Conservation (phyloP, 2,888 invertebrate species). For the Acanthoscelides obtectus region DNA sequence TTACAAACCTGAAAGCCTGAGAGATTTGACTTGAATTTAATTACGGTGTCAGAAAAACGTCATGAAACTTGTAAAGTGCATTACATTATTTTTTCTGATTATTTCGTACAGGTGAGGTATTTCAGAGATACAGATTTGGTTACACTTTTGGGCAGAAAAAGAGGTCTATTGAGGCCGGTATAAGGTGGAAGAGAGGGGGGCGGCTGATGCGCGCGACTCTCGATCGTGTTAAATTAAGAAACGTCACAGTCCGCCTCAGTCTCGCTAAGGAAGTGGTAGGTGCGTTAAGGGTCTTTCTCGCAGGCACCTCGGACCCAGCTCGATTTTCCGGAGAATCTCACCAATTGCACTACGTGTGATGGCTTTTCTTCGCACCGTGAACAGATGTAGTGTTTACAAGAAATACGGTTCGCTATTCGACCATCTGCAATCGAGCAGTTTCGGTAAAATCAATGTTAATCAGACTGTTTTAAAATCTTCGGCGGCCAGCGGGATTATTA, state of each 20-base stretch:
- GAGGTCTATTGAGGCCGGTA: not conserved
- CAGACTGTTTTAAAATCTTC: slow-evolving; percentile 45
- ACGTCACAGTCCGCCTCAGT: slow-evolving; percentile 12
- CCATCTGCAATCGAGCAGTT: slow-evolving; percentile 30
- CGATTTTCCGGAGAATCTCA: not conserved
- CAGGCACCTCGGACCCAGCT: not conserved
- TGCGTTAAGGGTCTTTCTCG: not conserved
- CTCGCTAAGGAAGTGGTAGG: slow-evolving; percentile 7
- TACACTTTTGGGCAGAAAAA: not conserved
- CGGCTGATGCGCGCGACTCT: slow-evolving; percentile 11
- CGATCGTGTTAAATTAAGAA: slow-evolving; percentile 3
- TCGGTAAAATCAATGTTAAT: slow-evolving; percentile 35
- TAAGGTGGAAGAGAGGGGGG: not conserved
- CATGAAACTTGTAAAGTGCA: not conserved
- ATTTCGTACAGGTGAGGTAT: too few species aligned
- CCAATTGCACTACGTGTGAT: slow-evolving; percentile 31
- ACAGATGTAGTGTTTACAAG: slow-evolving; percentile 44
- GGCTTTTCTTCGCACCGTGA: slow-evolving; percentile 50
- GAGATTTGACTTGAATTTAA: not conserved
- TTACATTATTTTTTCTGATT: not conserved
- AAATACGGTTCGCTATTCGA: slow-evolving; percentile 42
- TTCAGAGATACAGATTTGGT: not conserved
- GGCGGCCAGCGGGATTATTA: slow-evolving; percentile 51
- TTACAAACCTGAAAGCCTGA: not conserved
- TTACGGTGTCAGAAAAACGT: not conserved